Evolutionary conservation across 2,888 invertebrate species (phyloP).

Genomic region (Agelastica alni): DNA sequence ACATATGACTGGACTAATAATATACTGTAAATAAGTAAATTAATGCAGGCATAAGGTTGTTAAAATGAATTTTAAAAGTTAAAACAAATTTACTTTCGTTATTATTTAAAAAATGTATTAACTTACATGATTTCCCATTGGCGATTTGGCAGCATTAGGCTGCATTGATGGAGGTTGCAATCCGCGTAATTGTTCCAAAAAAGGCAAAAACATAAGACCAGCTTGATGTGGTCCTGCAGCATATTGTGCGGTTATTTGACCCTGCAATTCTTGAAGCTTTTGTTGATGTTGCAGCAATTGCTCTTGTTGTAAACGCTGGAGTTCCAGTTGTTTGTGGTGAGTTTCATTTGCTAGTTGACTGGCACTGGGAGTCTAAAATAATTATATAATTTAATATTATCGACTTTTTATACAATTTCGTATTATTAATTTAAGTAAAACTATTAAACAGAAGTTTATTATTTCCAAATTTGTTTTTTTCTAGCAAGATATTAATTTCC

Average conservation of each 20-base stretch:
- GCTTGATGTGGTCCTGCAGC: slow-evolving; percentile 60
- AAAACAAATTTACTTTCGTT: too few relatives aligned
- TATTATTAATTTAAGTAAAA: too few relatives aligned
- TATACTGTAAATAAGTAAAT: too few relatives aligned
- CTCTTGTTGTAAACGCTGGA: slow-evolving; percentile 68
- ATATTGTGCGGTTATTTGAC: slow-evolving; percentile 63
- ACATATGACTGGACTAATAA: too few relatives aligned
- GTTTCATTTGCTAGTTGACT: slow-evolving; percentile 59
- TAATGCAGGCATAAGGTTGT: too few relatives aligned
- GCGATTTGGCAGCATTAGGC: slow-evolving; percentile 47
- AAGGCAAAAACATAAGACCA: slow-evolving; percentile 70
- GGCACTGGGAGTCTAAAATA: slow-evolving; percentile 39
- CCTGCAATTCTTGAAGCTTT: slow-evolving; percentile 64
- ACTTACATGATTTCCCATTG: slow-evolving; percentile 54
- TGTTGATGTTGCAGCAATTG: slow-evolving; percentile 62
- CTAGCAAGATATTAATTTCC: not conserved
- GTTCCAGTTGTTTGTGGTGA: slow-evolving; percentile 69
- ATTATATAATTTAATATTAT: too few relatives aligned
- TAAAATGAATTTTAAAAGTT: too few relatives aligned
- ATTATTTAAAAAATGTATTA: too few relatives aligned
- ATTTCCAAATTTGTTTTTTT: too few relatives aligned
- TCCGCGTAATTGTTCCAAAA: slow-evolving; percentile 66
- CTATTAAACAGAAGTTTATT: too few relatives aligned
- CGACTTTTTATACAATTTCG: too few relatives aligned
- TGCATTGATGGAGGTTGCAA: slow-evolving; percentile 49